Evolutionary conservation across 2,888 invertebrate genomes (phyloP).

Genomic region (Trichacis sp.): DNA sequence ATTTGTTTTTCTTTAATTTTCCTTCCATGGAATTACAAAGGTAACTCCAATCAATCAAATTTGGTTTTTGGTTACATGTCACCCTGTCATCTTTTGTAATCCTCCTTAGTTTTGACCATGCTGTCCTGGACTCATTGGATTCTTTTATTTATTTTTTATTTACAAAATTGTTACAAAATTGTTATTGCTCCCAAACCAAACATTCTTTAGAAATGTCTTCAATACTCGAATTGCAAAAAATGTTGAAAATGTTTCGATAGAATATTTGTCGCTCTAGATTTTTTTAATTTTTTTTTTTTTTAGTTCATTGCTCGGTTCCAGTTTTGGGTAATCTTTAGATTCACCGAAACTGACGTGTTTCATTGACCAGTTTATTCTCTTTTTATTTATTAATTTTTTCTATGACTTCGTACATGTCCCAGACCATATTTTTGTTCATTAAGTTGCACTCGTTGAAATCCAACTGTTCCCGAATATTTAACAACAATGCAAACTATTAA

Average conservation of each 20-base stretch:
- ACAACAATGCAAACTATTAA: constrained; percentile 55
- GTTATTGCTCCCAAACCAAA: constrained; percentile 63
- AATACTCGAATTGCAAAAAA: constrained; percentile 1
- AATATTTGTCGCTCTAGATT: constrained; percentile 50
- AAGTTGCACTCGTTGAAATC: constrained; percentile 57
- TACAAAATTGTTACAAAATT: constrained; percentile 65
- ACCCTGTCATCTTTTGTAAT: too few relatives aligned
- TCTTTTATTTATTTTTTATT: constrained; percentile 59
- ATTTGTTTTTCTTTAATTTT: too few relatives aligned
- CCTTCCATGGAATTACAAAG: too few relatives aligned
- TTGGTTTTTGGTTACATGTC: too few relatives aligned
- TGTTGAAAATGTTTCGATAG: constrained; percentile 57
- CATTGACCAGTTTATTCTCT: constrained; percentile 23
- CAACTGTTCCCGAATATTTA: constrained; percentile 54
- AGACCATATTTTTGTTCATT: constrained; percentile 61
- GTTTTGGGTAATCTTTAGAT: neutral
- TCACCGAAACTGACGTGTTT: neutral
- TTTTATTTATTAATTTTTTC: constrained; percentile 26
- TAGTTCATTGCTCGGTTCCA: constrained; percentile 60
- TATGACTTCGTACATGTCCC: constrained; percentile 53
- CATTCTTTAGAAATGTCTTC: constrained; percentile 60
- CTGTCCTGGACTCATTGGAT: constrained; percentile 61
- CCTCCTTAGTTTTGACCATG: constrained; percentile 54
- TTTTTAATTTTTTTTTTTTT: too few relatives aligned
- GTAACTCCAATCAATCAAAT: too few relatives aligned